Conservation (phyloP, 2,888 invertebrate species). For the Ophion obscuratus region DNA sequence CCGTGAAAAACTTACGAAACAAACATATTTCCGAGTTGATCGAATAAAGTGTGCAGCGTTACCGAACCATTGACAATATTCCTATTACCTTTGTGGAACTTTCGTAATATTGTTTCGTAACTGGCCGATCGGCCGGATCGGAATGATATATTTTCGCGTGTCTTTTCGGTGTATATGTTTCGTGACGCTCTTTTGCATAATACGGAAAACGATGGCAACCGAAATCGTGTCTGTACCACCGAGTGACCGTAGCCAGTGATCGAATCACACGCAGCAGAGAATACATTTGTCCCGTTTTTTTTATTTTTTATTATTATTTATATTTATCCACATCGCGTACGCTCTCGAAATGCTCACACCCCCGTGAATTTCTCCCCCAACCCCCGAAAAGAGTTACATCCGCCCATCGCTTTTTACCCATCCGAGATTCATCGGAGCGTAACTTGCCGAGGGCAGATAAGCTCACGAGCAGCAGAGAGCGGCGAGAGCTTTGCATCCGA, state of each 20-base stretch:
- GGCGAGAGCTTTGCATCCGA: slow-evolving; percentile 42
- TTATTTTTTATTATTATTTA: background rate
- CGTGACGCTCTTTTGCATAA: slow-evolving; percentile 15
- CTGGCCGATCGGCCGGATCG: too few relatives aligned
- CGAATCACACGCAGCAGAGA: background rate
- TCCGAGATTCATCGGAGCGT: slow-evolving; percentile 61
- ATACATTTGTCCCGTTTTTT: background rate
- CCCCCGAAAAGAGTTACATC: slow-evolving; percentile 52
- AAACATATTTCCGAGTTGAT: too few relatives aligned
- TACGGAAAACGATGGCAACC: slow-evolving; percentile 12
- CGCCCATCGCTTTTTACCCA: slow-evolving; percentile 57
- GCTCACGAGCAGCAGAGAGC: slow-evolving; percentile 51
- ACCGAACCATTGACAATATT: too few relatives aligned
- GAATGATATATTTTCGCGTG: too few relatives aligned
- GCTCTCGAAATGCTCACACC: slow-evolving; percentile 30
- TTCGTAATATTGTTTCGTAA: too few relatives aligned
- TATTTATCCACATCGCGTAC: slow-evolving; percentile 13
- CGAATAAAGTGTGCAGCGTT: too few relatives aligned
- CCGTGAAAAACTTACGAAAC: too few relatives aligned
- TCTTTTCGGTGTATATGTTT: background rate
- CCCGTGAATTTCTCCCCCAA: slow-evolving; percentile 49
- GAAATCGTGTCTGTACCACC: slow-evolving; percentile 12
- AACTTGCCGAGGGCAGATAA: slow-evolving; percentile 63
- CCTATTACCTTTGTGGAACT: too few relatives aligned
- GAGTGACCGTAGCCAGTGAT: slow-evolving; percentile 8